Evolutionary conservation across 2,888 invertebrate species (phyloP), one percentile per base, ranked within the genome.

Genomic region (Cryptus armator): DNA sequence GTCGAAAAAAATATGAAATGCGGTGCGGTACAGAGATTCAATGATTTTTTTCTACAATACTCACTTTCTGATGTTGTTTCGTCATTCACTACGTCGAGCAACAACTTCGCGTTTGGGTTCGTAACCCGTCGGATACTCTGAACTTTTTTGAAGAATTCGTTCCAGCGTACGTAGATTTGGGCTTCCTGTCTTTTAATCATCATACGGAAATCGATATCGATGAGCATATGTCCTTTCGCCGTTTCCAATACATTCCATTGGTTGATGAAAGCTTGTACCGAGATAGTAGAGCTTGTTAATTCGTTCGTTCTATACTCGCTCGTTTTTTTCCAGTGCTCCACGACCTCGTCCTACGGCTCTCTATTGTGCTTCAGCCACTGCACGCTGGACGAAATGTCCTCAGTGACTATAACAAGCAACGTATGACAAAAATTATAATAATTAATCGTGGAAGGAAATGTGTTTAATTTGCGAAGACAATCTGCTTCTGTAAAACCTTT

Each of bases 351-450:
- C 37, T 43, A 79, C 10, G 83, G 83, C 48, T 70, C 79, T 32
- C 51, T 48, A 14, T 84, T 80, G 12, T 84, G 80, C 12, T 44
- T 75, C 12, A 83, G 12, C 82, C 82, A 82, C 19, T 70, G 51
- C 44, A 82, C 70, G 29, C 82, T 77, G 14, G 16, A 32, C 19
- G 59, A 53, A 24, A 82, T 71, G 24, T 76, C 64, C 51, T 53
- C 77, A 71, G 56, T 44, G 43, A 64, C 66, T 66, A 16, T 19
- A 44, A 44, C 3, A 43, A 16, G 10, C 4, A 44, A 66, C 16
- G n/a, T 16, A n/a, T 4, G 19, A n/a, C n/a, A n/a, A n/a, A n/a
- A 53, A 3, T 53, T 53, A 53, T 19, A 53, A 53, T 53, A n/a
- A n/a, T n/a, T n/a, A n/a, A n/a, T n/a, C n/a, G n/a, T n/a, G n/a